Evolutionary conservation across 2,113 vertebrate genomes (phyloP).

Genomic region (Damaliscus lunatus): DNA sequence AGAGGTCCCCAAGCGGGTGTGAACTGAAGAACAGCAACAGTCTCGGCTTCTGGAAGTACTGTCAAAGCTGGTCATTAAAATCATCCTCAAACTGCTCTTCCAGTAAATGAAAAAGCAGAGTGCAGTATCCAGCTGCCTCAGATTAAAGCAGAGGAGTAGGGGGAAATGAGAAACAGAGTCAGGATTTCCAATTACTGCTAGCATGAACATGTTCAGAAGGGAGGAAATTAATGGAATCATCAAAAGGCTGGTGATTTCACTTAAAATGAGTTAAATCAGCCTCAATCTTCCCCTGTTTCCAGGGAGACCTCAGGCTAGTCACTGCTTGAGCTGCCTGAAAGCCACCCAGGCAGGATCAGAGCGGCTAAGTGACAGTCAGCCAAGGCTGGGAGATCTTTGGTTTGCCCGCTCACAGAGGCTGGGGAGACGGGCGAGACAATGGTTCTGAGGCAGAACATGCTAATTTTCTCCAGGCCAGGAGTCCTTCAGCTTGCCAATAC

Average conservation of each 20-base stretch:
- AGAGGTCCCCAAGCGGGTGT: not conserved
- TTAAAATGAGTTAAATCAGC: constrained; percentile 52
- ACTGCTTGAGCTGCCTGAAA: constrained; percentile 21
- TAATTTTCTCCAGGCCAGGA: not conserved
- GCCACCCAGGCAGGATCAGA: not conserved
- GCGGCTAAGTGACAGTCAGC: constrained; percentile 16
- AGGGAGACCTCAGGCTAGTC: constrained; percentile 25
- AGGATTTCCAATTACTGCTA: constrained; percentile 54
- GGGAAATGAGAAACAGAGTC: constrained; percentile 15
- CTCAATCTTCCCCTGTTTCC: constrained; percentile 43
- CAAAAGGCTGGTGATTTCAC: constrained; percentile 52
- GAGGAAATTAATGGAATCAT: constrained; percentile 58
- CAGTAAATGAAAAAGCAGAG: constrained; percentile 45
- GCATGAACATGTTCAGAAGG: constrained; percentile 42
- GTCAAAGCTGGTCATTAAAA: constrained; percentile 29
- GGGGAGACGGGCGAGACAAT: constrained; percentile 1
- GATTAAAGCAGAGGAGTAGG: constrained; percentile 41
- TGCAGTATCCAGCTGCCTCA: constrained; percentile 32
- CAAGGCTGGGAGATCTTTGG: not conserved
- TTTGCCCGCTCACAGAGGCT: not conserved
- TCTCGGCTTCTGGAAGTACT: constrained; percentile 23
- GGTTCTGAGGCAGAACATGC: constrained; percentile 4
- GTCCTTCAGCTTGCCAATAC: constrained; percentile 37
- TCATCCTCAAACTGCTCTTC: constrained; percentile 24
- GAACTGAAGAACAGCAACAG: not conserved